A percentile compares a stretch with the other conserved stretches of the same genome.
These are phyloP conservation scores for Lagopus muta DNA, from an alignment of 2,113 vertebrate genomes.

Conservation along the genomic window DNA sequence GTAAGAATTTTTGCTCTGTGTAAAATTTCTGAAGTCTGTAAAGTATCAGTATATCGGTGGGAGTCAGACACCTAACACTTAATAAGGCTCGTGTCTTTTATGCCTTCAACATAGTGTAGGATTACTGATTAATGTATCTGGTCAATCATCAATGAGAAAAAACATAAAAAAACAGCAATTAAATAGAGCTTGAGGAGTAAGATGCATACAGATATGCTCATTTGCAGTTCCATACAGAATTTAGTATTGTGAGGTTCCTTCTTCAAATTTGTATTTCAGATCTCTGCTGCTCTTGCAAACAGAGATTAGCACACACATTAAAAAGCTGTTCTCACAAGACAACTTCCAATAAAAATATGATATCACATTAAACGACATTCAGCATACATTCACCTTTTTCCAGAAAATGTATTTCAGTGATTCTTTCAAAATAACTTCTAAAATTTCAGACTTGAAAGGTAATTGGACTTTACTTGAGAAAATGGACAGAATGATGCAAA, in stretches of 20 bases:
- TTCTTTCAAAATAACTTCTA: constrained; percentile 7
- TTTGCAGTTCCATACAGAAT: background rate
- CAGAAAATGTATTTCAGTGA: background rate
- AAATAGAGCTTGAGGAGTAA: background rate
- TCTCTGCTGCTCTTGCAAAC: background rate
- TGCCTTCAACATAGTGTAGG: background rate
- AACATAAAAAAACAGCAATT: background rate
- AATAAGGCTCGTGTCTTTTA: background rate
- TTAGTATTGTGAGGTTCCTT: background rate
- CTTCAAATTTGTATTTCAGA: background rate
- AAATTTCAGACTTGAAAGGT: constrained; percentile 3
- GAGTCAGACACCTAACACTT: background rate
- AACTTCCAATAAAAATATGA: background rate
- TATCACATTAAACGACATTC: background rate
- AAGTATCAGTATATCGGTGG: background rate
- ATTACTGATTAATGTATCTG: background rate
- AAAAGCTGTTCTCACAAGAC: background rate
- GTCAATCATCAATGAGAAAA: background rate
- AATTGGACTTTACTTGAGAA: background rate
- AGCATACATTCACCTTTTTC: background rate
- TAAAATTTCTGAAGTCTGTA: background rate
- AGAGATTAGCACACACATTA: background rate
- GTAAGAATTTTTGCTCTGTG: background rate
- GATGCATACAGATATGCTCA: background rate
- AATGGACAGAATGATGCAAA: background rate